These are phyloP conservation scores for Callocephalon fimbriatum DNA, from an alignment of 2,113 vertebrate species.

Conservation along the genomic window DNA sequence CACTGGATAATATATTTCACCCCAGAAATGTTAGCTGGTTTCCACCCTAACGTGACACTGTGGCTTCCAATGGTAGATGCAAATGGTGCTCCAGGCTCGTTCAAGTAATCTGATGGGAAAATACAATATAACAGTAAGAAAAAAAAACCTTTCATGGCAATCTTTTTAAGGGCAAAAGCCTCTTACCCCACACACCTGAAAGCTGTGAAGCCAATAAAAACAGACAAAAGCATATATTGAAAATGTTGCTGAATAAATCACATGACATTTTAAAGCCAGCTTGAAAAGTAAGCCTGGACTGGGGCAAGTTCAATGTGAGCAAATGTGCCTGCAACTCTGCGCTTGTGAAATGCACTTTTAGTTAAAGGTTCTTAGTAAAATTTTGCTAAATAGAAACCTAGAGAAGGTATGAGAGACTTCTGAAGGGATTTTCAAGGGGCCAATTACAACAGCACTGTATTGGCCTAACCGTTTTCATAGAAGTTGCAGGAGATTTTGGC, in stretches of 20 bases:
- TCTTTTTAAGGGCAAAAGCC: background rate
- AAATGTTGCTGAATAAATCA: background rate
- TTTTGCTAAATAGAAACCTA: background rate
- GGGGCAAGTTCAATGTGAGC: background rate
- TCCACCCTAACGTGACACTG: slow-evolving; percentile 75
- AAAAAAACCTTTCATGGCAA: background rate
- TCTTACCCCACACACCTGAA: background rate
- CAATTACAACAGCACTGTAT: background rate
- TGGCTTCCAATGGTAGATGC: slow-evolving; percentile 72
- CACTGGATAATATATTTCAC: slow-evolving; percentile 79
- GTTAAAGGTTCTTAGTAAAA: background rate
- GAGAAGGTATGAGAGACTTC: background rate
- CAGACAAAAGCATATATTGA: background rate
- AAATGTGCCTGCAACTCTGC: background rate
- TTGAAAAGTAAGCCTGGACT: background rate
- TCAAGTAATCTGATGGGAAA: slow-evolving; percentile 53
- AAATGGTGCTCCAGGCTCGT: slow-evolving; percentile 69
- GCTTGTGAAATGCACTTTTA: background rate
- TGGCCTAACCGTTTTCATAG: background rate
- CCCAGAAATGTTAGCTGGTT: slow-evolving; percentile 71
- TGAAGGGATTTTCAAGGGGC: background rate
- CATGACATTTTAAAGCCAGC: background rate
- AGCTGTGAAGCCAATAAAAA: background rate
- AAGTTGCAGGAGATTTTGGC: background rate
- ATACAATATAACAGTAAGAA: background rate